These are phyloP conservation scores for Chironex yamaguchii DNA, from an alignment of 30 jellyfish, hydroid and myxozoan genomes.

Conservation along the genomic window DNA sequence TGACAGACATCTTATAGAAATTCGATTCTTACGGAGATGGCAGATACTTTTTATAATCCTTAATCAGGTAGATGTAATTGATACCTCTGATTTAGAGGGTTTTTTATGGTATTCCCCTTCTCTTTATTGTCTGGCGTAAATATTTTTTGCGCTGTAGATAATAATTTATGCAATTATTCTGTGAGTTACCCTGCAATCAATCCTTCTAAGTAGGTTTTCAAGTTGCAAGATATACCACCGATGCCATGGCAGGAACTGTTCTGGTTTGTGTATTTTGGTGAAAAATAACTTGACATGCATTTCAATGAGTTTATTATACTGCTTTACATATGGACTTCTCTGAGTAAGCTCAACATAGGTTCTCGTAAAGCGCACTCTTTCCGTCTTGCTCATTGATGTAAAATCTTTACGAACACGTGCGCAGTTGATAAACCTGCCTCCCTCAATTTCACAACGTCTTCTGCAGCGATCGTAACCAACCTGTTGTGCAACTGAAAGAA, in stretches of 20 bases:
- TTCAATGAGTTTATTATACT: constrained; percentile 31
- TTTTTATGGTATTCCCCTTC: too few relatives aligned
- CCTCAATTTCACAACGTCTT: constrained; percentile 19
- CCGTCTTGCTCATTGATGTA: constrained; percentile 36
- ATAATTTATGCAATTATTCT: too few relatives aligned
- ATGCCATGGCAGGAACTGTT: constrained; percentile 81
- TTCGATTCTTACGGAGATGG: too few relatives aligned
- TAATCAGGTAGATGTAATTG: too few relatives aligned
- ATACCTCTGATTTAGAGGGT: too few relatives aligned
- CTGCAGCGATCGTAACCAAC: neutral
- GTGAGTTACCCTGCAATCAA: constrained; percentile 70
- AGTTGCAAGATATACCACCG: constrained; percentile 59
- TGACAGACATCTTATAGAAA: too few relatives aligned
- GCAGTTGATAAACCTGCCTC: constrained; percentile 58
- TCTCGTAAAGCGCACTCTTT: constrained; percentile 7
- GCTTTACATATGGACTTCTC: constrained; percentile 30
- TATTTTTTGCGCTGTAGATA: too few relatives aligned
- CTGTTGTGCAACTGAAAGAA: too few relatives aligned
- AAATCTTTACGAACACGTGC: constrained; percentile 59
- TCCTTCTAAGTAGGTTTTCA: constrained; percentile 59
- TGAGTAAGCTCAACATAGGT: constrained; percentile 30
- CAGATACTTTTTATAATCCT: too few relatives aligned
- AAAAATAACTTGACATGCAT: constrained; percentile 26
- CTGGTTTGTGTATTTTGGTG: constrained; percentile 41
- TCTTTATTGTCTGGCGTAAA: too few relatives aligned